Evolutionary conservation across 2,797 vertebrate genomes (phyloP).

Genomic region (Oreochromis mossambicus): DNA sequence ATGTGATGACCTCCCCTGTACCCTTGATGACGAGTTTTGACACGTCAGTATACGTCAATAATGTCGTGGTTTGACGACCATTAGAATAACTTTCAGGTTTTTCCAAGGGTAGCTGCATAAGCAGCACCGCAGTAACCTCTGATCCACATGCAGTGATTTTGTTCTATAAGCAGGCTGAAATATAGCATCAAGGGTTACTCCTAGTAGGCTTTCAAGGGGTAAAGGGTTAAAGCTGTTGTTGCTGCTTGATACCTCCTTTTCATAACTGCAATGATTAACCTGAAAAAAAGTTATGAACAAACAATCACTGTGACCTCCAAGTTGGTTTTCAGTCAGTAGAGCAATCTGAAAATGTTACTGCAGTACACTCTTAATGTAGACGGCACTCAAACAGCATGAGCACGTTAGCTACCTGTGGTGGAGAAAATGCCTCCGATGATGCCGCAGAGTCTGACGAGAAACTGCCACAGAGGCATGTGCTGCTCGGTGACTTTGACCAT

Average conservation of each 20-base stretch:
- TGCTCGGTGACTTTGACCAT: conserved; percentile 97
- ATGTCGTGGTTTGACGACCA: neutral
- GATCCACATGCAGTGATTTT: neutral
- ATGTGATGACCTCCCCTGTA: neutral
- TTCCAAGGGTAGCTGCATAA: neutral
- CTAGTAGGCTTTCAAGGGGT: neutral
- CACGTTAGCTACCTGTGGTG: conserved; percentile 82
- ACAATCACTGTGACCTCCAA: neutral
- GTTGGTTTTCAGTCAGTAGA: neutral
- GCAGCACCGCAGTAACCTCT: neutral
- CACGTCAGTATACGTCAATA: neutral
- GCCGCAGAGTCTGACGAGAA: conserved; percentile 93
- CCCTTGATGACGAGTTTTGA: neutral
- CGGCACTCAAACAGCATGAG: neutral
- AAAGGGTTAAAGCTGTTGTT: neutral
- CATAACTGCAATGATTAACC: neutral
- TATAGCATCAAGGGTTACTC: neutral
- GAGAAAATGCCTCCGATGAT: conserved; percentile 98
- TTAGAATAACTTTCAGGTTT: accelerated
- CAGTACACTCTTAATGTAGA: neutral
- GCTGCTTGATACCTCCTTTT: neutral
- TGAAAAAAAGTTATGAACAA: neutral
- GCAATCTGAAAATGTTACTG: neutral
- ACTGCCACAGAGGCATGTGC: conserved; percentile 98
- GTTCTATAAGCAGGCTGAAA: neutral